Evolutionary conservation across 2,113 vertebrate species (phyloP).

Genomic region (Oncorhynchus nerka): DNA sequence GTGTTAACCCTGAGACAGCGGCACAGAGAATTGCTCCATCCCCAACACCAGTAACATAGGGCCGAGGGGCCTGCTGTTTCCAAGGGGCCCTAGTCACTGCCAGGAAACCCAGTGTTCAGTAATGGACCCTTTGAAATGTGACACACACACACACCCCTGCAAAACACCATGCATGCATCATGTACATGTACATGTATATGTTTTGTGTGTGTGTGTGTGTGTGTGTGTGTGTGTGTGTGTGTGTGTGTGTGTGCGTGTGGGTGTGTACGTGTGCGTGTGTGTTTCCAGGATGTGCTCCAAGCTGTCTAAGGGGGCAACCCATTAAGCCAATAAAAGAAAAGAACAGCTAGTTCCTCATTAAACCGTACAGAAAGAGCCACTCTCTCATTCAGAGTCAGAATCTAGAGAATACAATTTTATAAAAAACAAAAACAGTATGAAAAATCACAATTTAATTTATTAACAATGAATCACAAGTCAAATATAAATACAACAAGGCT

Average conservation of each 20-base stretch:
- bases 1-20: constrained; percentile 27
- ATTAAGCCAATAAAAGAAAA: no score
- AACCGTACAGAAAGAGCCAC: no score
- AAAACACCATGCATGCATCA: background rate
- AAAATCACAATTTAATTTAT: no score
- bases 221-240: background rate
- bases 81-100: constrained; percentile 4
- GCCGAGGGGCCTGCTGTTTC: constrained; percentile 29
- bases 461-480: no score
- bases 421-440: no score
- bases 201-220: background rate
- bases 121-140: constrained; percentile 9
- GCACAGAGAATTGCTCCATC: constrained; percentile 19
- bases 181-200: background rate
- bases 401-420: no score
- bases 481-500: no score
- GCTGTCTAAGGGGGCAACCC: no score
- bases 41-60: no score
- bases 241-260: background rate
- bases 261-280: background rate
- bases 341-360: no score
- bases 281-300: no score
- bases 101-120: constrained; percentile 19
- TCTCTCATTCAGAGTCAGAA: no score
- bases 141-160: background rate